Base-by-base conservation (phyloP, 2,113 vertebrate genomes). In the Myrmophylax atrothorax region DNA sequence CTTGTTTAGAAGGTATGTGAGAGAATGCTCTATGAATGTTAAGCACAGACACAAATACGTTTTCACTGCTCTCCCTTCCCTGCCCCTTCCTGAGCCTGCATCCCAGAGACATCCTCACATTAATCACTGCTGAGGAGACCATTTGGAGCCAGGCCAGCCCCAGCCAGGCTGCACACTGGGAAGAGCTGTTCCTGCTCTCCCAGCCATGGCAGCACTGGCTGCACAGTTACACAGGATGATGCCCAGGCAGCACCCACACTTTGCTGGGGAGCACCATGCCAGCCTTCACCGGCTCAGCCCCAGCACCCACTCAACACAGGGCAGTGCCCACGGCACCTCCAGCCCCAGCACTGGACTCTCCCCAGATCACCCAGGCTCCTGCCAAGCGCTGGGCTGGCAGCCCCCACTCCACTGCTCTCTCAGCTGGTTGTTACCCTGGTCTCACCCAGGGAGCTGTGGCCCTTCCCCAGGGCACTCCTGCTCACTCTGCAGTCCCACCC, bases 171-270 rank as follows among this genome's bases (percentile, higher is more conserved):
- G 58, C 50, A 59, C 2, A 3, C 53, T 50, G n/a, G 60, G 73
- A 38, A 74, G 49, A 87, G 47, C 33, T 7, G 0, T 3, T 70
- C 55, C 73, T 66, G 85, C 58, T 63, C 31, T 23, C 22, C 44
- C 78, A 75, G 78, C 31, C 67, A 2, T 1, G 7, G 47, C 60
- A 37, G 47, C 0, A 0, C 4, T 31, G 50, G 60, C 49, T 63
- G 29, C 33, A 2, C 47, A 8, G 35, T 67, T 42, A 63, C 1
- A 1, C 33, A 14, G 55, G 3, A 28, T 1, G 1, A 40, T 60
- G 26, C 50, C 56, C n/a, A 7, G 33, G 46, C 38, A 70, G 68
- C 58, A 18, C 33, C 47, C 2, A 0, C 3, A 1, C 58, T 64
- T 13, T n/a, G 22, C 24, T 22, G 60, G 70, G 33, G 15, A 83